A percentile compares a stretch with the other conserved stretches of the same genome.
phyloP scores from a whole-genome alignment of 2,113 vertebrate genomes.

The Sus scrofa region DNA sequence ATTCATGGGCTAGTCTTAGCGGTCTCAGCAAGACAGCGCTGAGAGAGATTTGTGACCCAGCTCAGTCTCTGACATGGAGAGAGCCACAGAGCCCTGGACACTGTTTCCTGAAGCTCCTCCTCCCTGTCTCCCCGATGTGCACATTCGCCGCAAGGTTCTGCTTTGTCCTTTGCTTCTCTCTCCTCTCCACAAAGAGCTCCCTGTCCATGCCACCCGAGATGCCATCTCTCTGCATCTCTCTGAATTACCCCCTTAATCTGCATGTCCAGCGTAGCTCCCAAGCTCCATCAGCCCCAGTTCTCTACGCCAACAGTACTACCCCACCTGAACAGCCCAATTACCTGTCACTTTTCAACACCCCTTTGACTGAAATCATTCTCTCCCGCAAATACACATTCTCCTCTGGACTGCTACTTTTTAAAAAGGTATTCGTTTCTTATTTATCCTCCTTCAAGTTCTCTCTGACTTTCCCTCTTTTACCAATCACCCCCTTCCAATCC shows the following conservation, averaged over 20 bases:
- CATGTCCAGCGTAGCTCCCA: background rate
- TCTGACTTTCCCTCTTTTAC: background rate
- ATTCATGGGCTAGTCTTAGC: fast-evolving
- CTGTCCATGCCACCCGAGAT: background rate
- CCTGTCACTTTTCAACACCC: background rate
- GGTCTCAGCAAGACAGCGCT: background rate
- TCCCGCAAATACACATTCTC: background rate
- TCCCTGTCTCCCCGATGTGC: background rate
- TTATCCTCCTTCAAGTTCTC: background rate
- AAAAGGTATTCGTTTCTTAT: background rate
- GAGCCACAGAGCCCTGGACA: background rate
- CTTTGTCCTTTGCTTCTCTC: too few species aligned
- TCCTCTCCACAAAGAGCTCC: background rate
- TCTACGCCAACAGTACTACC: fast-evolving
- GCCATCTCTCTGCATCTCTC: background rate
- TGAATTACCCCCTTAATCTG: background rate
- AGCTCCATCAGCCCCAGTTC: background rate
- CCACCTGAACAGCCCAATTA: fast-evolving
- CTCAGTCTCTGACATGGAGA: background rate
- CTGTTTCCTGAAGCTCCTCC: background rate
- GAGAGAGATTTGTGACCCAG: fast-evolving
- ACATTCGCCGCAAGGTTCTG: fast-evolving
- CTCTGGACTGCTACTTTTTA: background rate
- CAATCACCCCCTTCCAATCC: too few species aligned
- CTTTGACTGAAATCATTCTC: too few species aligned